Evolutionary conservation across 2,888 invertebrate species (phyloP), one percentile per base, ranked within the genome.

Genomic region (Leptodirus hochenwartii): DNA sequence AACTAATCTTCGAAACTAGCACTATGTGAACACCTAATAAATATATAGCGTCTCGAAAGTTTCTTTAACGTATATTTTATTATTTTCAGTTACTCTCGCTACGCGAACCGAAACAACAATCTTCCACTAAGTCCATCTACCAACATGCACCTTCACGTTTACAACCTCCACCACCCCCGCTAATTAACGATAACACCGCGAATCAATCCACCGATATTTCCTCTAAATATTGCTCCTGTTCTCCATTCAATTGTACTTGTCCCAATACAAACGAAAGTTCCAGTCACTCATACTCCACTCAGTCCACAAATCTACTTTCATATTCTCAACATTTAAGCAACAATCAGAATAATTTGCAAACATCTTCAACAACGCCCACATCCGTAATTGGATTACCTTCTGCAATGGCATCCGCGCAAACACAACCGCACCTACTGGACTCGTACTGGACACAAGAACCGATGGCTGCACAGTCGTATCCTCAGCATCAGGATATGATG

Each of bases 181-280:
- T 73, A 5, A 71, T 75, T 39, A 66, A 70, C 2, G 75, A 75
- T 43, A 24, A 34, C 15, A 6, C 20, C 20, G 20, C 20, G 8
- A 20, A 20, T n/a, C 8, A 20, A 8, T n/a, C 8, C n/a, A 8
- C 20, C 8, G 20, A n/a, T 20, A 8, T n/a, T 8, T 20, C n/a
- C 20, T 20, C 20, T 20, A 65, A 61, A 37, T 64, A 67, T 32
- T 78, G 78, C 50, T 69, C 75, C 9, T 76, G 78, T 43, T 71
- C 75, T 1, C 77, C 76, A 0, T 78, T 77, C 53, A 76, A 77
- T 44, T 78, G 77, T 46, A 62, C 71, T 17, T 78, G 78, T 45
- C 62, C 62, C 23, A 52, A 56, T 31, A n/a, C n/a, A n/a, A n/a
- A n/a, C n/a, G n/a, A n/a, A n/a, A n/a, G n/a, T n/a, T n/a, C n/a